Percentiles rank a stretch among this genome's conserved stretches.
Conservation (phyloP, 30 jellyfish, hydroid and myxozoan species). For the Clytia hemisphaerica region DNA sequence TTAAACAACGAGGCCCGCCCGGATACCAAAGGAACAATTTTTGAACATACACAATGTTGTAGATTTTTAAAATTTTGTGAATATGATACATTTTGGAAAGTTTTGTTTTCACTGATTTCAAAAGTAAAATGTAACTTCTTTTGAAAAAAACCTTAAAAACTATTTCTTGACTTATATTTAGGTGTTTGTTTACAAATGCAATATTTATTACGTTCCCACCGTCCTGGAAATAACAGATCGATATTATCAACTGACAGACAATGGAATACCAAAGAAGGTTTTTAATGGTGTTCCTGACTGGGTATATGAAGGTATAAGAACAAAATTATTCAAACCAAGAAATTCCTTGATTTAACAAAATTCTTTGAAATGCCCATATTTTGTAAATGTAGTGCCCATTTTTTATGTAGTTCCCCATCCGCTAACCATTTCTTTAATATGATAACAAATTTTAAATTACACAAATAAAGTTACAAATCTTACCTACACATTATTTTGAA, state of each 20-base stretch:
- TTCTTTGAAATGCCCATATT: neutral
- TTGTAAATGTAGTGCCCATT: no score
- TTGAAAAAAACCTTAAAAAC: neutral
- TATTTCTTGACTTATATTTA: slow-evolving; percentile 10
- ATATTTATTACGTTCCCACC: slow-evolving; percentile 53
- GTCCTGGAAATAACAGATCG: neutral
- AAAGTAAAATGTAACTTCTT: neutral
- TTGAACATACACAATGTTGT: neutral
- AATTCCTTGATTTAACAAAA: no score
- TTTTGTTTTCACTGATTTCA: neutral
- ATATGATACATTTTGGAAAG: neutral
- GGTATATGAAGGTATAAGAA: slow-evolving; percentile 96
- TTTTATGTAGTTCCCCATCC: no score
- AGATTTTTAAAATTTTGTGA: neutral
- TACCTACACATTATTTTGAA: no score
- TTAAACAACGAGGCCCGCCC: neutral
- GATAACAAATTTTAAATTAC: no score
- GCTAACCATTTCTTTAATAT: neutral
- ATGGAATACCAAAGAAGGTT: slow-evolving; percentile 80
- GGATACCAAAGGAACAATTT: neutral
- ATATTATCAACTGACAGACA: slow-evolving; percentile 63
- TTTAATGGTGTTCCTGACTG: slow-evolving; percentile 99
- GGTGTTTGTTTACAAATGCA: slow-evolving; percentile 74
- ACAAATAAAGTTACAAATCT: no score
- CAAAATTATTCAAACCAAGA: no score